Evolutionary conservation across 2,113 vertebrate species (phyloP).

Genomic region (Porphyrio hochstetteri): DNA sequence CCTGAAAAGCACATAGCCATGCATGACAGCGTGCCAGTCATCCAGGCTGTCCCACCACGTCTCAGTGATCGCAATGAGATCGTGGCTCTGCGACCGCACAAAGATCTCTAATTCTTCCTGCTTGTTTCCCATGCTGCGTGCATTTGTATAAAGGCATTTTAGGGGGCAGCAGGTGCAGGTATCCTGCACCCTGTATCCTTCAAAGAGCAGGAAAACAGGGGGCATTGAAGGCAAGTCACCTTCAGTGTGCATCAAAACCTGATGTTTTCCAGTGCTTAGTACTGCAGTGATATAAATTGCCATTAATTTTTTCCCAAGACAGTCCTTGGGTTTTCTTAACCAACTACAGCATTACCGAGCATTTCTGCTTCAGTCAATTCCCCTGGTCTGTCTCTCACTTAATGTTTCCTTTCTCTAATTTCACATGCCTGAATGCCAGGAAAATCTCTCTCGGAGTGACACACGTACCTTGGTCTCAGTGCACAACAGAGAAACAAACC

Average conservation of each 20-base stretch:
- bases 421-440: neutral
- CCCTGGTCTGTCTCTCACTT: neutral
- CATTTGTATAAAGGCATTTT: too few species aligned
- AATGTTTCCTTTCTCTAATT: neutral
- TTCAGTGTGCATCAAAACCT: neutral
- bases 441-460: neutral
- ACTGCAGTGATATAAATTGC: conserved; percentile 13
- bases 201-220: neutral
- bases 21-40: too few species aligned
- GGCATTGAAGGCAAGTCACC: neutral
- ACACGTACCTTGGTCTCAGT: neutral
- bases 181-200: neutral
- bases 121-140: too few species aligned
- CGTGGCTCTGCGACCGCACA: too few species aligned
- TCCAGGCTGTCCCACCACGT: too few species aligned
- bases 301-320: neutral
- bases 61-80: too few species aligned
- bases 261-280: neutral
- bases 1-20: too few species aligned
- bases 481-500: neutral
- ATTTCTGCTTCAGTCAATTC: neutral
- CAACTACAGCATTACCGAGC: neutral
- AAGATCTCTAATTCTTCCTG: too few species aligned
- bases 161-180: too few species aligned
- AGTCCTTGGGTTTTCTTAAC: conserved; percentile 11